A percentile compares a stretch with the other conserved stretches of the same genome.
Evolutionary conservation across 2,888 invertebrate species (phyloP).

Genomic region (Patella pellucida): DNA sequence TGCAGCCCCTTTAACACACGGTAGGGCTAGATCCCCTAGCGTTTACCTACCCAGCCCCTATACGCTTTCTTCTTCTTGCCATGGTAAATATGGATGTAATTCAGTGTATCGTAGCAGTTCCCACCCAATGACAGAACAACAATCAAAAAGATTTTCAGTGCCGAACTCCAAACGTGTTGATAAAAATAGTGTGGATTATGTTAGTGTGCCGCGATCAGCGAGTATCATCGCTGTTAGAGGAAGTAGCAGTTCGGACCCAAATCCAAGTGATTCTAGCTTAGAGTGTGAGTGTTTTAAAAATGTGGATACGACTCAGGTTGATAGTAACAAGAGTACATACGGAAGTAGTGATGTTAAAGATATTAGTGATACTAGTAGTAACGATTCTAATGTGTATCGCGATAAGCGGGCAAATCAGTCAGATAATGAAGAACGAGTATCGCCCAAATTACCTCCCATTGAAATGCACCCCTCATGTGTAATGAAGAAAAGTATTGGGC

Average conservation of each 20-base stretch:
- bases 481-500: not conserved
- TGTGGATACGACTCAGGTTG: constrained; percentile 28
- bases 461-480: constrained; percentile 24
- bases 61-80: constrained; percentile 8
- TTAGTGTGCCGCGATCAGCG: constrained; percentile 33
- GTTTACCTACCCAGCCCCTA: constrained; percentile 14
- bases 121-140: constrained; percentile 17
- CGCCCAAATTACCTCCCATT: constrained; percentile 19
- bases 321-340: constrained; percentile 55
- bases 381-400: constrained; percentile 46
- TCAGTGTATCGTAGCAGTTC: not conserved
- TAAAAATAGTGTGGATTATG: constrained; percentile 13
- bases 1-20: constrained; percentile 14
- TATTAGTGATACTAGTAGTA: constrained; percentile 56
- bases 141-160: not conserved
- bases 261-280: constrained; percentile 42
- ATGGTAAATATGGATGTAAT: constrained; percentile 5
- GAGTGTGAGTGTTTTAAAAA: constrained; percentile 39
- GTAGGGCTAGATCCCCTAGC: constrained; percentile 12
- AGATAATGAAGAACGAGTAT: constrained; percentile 27
- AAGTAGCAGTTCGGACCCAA: constrained; percentile 46
- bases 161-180: not conserved
- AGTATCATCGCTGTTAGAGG: constrained; percentile 46
- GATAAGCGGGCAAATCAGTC: constrained; percentile 22
- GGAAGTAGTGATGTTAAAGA: constrained; percentile 54